A percentile compares a stretch with the other conserved stretches of the same genome.
These are phyloP conservation scores for Meriones unguiculatus DNA, from an alignment of 2,113 vertebrate species.

Conservation along the genomic window DNA sequence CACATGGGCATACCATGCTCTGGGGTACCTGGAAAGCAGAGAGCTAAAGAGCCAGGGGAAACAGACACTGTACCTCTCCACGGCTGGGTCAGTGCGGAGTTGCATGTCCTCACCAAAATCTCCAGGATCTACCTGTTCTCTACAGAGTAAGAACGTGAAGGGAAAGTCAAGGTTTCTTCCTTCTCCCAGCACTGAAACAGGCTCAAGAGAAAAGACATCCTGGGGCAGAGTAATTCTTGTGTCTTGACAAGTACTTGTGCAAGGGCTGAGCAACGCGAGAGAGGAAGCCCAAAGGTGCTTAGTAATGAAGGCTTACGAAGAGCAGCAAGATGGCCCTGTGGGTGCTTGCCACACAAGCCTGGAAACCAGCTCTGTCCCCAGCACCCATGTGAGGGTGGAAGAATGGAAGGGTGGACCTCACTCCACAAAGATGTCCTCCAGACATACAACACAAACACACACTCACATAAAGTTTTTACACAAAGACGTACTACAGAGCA, in stretches of 20 bases:
- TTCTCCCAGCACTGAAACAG: not conserved
- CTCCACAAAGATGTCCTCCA: not conserved
- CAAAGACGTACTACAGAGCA: not conserved
- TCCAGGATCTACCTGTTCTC: not conserved
- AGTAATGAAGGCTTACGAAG: not conserved
- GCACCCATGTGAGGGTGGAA: not conserved
- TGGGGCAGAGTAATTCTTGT: not conserved
- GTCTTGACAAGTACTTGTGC: not conserved
- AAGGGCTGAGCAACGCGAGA: not conserved
- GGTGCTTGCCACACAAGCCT: not conserved
- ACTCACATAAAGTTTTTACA: not conserved
- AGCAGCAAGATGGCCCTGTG: not conserved
- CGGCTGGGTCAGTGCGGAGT: not conserved
- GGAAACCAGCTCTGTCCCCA: not conserved
- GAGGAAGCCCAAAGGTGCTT: not conserved
- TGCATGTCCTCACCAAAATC: constrained; percentile 16
- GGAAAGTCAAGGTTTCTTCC: not conserved
- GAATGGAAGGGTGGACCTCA: not conserved
- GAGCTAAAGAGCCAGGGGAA: not conserved
- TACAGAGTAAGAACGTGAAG: not conserved
- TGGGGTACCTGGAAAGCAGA: not conserved
- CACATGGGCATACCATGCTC: not conserved
- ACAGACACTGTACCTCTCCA: not conserved
- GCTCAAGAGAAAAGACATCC: not conserved
- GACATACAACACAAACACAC: not conserved